Evolutionary conservation across 2,888 invertebrate genomes (phyloP).

Genomic region (Rhagonycha fulva): DNA sequence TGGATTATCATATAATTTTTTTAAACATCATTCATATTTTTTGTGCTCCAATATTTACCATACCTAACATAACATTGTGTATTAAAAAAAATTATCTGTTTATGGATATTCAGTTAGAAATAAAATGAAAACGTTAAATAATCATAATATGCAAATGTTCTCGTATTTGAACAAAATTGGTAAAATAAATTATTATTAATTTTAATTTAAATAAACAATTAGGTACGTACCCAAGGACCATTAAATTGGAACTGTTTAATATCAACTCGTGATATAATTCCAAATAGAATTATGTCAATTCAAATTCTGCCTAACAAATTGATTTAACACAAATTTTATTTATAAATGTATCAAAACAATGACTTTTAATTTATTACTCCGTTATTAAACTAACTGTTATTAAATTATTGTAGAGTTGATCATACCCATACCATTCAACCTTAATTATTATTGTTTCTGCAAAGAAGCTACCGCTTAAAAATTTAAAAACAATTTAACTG

Average conservation of each 20-base stretch:
- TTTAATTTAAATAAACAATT: not conserved
- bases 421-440: not conserved
- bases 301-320: not conserved
- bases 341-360: not conserved
- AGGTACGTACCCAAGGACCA: no score
- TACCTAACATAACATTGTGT: no score
- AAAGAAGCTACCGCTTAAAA: not conserved
- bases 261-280: no score
- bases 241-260: no score
- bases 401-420: not conserved
- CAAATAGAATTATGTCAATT: not conserved
- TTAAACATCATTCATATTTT: no score
- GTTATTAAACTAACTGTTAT: not conserved
- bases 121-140: not conserved
- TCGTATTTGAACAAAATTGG: not conserved
- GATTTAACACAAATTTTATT: not conserved
- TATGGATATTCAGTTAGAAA: no score
- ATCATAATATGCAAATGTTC: not conserved
- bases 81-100: no score
- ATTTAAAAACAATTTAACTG: not conserved
- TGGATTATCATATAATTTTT: no score
- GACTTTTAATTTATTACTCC: not conserved
- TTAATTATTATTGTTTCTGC: not conserved
- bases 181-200: not conserved
- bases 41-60: no score